Evolutionary conservation across 1,140 invertebrate species (phyloP), one percentile per base, ranked within the genome.

Genomic region (Drosophila oshimai): DNA sequence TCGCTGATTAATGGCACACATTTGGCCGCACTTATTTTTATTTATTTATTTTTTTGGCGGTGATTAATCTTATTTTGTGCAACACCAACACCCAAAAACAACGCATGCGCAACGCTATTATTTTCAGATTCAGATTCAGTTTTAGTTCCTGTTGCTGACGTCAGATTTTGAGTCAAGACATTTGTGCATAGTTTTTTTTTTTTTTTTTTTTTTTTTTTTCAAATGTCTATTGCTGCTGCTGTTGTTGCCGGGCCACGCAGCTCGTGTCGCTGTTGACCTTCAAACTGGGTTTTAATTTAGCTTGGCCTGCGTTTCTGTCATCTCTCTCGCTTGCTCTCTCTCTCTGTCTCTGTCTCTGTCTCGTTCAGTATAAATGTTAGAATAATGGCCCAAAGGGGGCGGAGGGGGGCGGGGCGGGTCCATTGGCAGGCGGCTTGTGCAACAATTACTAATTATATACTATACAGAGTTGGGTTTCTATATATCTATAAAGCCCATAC

Each of bases 391-490:
- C 34, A 22, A 26, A 49, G 57, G 44, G 22, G 36, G 17, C 4
- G 29, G 17, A 12, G 34, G 12, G 7, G 29, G 9, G 13, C 17
- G 12, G 36, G 34, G 6, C 46, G 41, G 24, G 31, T 29, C 61
- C 58, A 39, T 42, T 39, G 60, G 71, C 77, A 67, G 76, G 75
- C 81, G 69, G 81, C 81, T 86, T 86, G 81, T 86, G 81, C 81
- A 86, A 86, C 81, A 87, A 87, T 86, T 86, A 87, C 81, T 87
- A 86, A 86, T 86, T 86, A 86, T 83, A 83, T 84, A 84, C 79
- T 70, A 61, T 72, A 67, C 39, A 60, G 50, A 60, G 61, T 60
- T 75, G 72, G 55, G 55, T 61, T 34, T 71, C 44, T 72, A 51
- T 72, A 50, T 72, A 45, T 72, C 37, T 71, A 60, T 72, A 65